Percentiles rank a stretch among this genome's conserved stretches.
Evolutionary conservation across 2,113 vertebrate species (phyloP).

Genomic region (Blennius ocellaris): DNA sequence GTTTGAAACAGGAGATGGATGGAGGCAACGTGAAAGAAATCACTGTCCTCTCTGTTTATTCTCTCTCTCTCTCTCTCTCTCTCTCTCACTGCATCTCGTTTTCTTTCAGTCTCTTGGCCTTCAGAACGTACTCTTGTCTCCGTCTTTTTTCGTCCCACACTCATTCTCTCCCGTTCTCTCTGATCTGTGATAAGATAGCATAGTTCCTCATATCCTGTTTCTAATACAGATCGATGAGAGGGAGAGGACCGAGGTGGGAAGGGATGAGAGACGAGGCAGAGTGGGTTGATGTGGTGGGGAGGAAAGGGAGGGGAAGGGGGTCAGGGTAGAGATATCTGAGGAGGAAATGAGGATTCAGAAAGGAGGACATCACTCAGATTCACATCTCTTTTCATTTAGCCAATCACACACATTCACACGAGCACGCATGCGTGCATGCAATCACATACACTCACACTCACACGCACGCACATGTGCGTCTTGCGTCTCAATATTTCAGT

Average conservation of each 20-base stretch:
- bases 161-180: slow-evolving; percentile 67
- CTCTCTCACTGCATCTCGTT: slow-evolving; percentile 38
- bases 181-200: slow-evolving; percentile 81
- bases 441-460: not conserved
- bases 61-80: slow-evolving; percentile 49
- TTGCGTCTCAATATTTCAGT: slow-evolving; percentile 63
- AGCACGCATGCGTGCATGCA: not conserved
- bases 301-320: not conserved
- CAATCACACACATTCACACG: slow-evolving; percentile 46
- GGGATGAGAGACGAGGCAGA: slow-evolving; percentile 63
- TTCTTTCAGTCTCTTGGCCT: slow-evolving; percentile 44
- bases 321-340: slow-evolving; percentile 74
- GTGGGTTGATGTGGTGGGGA: slow-evolving; percentile 51
- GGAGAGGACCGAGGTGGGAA: slow-evolving; percentile 64
- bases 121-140: slow-evolving; percentile 39
- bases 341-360: slow-evolving; percentile 84
- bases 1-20: slow-evolving; percentile 65
- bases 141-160: slow-evolving; percentile 65
- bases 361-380: slow-evolving; percentile 79
- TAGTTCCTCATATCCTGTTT: slow-evolving; percentile 83
- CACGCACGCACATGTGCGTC: slow-evolving; percentile 22
- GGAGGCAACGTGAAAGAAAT: slow-evolving; percentile 59
- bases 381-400: slow-evolving; percentile 81
- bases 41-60: slow-evolving; percentile 25
- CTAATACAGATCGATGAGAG: slow-evolving; percentile 83